Conservation (phyloP, 2,797 vertebrate species). For the Leuciscus waleckii region DNA sequence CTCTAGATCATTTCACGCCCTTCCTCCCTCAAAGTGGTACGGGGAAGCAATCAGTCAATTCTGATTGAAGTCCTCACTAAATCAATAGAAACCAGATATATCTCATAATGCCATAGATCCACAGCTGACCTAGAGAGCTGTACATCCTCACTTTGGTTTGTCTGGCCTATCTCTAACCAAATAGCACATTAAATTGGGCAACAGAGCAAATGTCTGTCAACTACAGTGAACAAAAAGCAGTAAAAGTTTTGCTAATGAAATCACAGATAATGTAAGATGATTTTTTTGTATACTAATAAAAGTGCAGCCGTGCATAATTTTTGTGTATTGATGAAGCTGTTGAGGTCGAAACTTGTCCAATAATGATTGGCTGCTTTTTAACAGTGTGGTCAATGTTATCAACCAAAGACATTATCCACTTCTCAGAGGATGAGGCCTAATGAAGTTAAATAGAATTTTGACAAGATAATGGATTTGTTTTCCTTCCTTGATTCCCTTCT, state of each 20-base stretch:
- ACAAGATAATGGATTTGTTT: conserved; percentile 68
- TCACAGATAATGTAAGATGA: neutral
- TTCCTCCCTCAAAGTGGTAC: conserved; percentile 52
- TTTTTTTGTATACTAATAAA: conserved; percentile 30
- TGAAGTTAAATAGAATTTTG: conserved; percentile 64
- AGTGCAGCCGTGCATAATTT: conserved; percentile 32
- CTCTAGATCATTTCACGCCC: conserved; percentile 43
- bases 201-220: neutral
- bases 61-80: conserved; percentile 66
- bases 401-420: conserved; percentile 52
- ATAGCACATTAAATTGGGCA: conserved; percentile 11
- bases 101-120: conserved; percentile 64
- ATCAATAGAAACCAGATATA: conserved; percentile 72
- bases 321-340: conserved; percentile 40
- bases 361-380: conserved; percentile 55
- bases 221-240: neutral
- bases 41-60: conserved; percentile 68
- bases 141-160: conserved; percentile 66
- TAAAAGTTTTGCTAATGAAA: conserved; percentile 9
- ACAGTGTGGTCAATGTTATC: conserved; percentile 59
- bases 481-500: conserved; percentile 59
- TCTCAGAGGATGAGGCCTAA: conserved; percentile 59
- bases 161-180: conserved; percentile 23
- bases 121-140: conserved; percentile 59
- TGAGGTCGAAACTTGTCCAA: conserved; percentile 41